These are phyloP conservation scores for Cephalopterus ornatus DNA, from an alignment of 2,113 vertebrate species.

Conservation along the genomic window DNA sequence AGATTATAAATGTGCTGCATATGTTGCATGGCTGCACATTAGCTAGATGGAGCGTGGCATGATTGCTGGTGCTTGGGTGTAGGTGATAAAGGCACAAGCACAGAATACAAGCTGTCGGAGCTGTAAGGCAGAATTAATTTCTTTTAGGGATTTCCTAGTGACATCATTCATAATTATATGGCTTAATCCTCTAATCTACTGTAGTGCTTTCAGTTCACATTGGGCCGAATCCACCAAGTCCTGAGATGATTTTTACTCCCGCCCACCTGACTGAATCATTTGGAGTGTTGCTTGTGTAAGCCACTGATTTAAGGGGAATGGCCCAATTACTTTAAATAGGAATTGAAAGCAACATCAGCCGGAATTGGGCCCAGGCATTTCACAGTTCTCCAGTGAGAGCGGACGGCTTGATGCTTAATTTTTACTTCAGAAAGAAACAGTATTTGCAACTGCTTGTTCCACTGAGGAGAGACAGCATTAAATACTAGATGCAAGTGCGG, in stretches of 20 bases:
- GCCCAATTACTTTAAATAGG: slow-evolving; percentile 20
- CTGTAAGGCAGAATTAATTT: slow-evolving; percentile 29
- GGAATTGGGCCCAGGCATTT: neutral
- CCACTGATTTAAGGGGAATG: neutral
- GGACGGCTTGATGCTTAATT: neutral
- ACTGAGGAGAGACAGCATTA: neutral
- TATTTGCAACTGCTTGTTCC: neutral
- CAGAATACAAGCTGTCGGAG: neutral
- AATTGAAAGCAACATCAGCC: neutral
- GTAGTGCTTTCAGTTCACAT: neutral
- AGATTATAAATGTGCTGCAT: neutral
- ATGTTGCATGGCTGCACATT: neutral
- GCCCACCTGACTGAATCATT: neutral
- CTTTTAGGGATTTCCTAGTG: slow-evolving; percentile 39
- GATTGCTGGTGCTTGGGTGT: neutral
- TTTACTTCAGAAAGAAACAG: neutral
- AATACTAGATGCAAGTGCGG: neutral
- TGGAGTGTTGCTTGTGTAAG: slow-evolving; percentile 5
- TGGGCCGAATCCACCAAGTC: slow-evolving; percentile 20
- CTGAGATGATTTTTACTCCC: neutral
- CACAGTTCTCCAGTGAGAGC: neutral
- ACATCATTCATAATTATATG: slow-evolving; percentile 23
- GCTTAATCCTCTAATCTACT: slow-evolving; percentile 35
- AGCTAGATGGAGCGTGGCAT: neutral
- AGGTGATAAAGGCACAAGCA: neutral